Percentiles rank a stretch among this genome's conserved stretches.
These are phyloP conservation scores for Crotalus tigris DNA, from an alignment of 2,113 vertebrate species.

Conservation along the genomic window DNA sequence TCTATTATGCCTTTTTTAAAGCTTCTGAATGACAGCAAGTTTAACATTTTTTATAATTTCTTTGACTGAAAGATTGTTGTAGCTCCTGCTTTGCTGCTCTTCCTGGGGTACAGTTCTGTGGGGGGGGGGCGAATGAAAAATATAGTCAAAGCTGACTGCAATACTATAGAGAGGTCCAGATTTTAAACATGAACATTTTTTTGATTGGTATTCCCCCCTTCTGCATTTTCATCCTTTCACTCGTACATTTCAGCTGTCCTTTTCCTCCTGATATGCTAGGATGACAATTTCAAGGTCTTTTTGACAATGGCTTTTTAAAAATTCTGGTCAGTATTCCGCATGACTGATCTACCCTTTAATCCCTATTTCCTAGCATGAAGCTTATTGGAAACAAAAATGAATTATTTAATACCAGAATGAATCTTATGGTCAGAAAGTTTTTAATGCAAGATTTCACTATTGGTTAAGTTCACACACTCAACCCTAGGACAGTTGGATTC, in stretches of 20 bases:
- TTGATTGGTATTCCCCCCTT: constrained; percentile 46
- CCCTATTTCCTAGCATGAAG: constrained; percentile 49
- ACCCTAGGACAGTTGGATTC: background rate
- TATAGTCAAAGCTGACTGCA: constrained; percentile 42
- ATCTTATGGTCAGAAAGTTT: constrained; percentile 39
- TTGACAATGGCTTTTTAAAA: constrained; percentile 44
- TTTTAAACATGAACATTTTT: constrained; percentile 36
- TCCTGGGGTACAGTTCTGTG: constrained; percentile 17
- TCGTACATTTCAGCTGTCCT: constrained; percentile 35
- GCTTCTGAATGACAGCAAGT: constrained; percentile 50
- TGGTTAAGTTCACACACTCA: background rate
- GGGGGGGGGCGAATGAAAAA: constrained; percentile 1
- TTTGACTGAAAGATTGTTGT: constrained; percentile 38
- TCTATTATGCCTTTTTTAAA: constrained; percentile 34
- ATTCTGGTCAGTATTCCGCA: constrained; percentile 51
- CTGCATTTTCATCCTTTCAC: constrained; percentile 36
- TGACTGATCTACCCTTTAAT: constrained; percentile 54
- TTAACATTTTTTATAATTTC: constrained; percentile 34
- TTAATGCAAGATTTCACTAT: background rate
- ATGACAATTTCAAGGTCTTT: constrained; percentile 52
- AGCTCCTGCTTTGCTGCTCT: constrained; percentile 29
- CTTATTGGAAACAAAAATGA: constrained; percentile 38
- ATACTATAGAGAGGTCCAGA: constrained; percentile 27
- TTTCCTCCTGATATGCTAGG: constrained; percentile 20
- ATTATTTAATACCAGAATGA: constrained; percentile 46